Evolutionary conservation across 2,888 invertebrate genomes (phyloP), one percentile per base, ranked within the genome.

Genomic region (Melanotus villosus): DNA sequence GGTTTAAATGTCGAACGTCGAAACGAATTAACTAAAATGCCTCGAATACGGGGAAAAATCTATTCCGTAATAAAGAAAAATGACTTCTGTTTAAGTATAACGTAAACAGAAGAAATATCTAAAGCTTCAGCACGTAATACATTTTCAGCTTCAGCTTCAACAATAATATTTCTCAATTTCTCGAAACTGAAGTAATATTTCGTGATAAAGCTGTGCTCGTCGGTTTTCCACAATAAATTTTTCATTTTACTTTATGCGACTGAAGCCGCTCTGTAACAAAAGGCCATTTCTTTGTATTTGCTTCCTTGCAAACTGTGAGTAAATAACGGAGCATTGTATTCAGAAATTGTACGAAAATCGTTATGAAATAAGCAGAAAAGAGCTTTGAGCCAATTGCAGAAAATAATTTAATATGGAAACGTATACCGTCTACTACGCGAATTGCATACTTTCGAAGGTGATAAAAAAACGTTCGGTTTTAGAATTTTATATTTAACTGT

Each of bases 171-270:
- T 65, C 65, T 65, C 65, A 65, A 65, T 65, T 65, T 65, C 65
- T 38, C 14, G 36, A 58, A 65, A 65, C 47, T 38, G 26, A 58
- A 58, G 65, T 65, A 65, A 65, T 65, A 65, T 65, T 65, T 65
- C 58, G 58, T 65, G 57, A 65, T 65, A 65, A 65, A 65, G 65
- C 47, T 57, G 56, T 57, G 30, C 65, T 38, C 50, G 65, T 65
- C 58, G 65, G 65, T 65, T 65, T 65, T 65, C 65, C 58, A 65
- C 65, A 65, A 65, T 58, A 65, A 65, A 65, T 65, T 58, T 57
- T 65, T 65, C 65, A 65, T 65, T 65, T 47, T 58, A 57, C 41
- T 58, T 50, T 65, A 43, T 65, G 43, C 50, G 65, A 38, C 38
- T 58, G 58, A 65, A 58, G 50, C 21, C 58, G 36, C 18, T 65